Percentiles rank a stretch among this genome's conserved stretches.
Conservation (phyloP, 2,888 invertebrate species). For the Sinhomidia bicolor region DNA sequence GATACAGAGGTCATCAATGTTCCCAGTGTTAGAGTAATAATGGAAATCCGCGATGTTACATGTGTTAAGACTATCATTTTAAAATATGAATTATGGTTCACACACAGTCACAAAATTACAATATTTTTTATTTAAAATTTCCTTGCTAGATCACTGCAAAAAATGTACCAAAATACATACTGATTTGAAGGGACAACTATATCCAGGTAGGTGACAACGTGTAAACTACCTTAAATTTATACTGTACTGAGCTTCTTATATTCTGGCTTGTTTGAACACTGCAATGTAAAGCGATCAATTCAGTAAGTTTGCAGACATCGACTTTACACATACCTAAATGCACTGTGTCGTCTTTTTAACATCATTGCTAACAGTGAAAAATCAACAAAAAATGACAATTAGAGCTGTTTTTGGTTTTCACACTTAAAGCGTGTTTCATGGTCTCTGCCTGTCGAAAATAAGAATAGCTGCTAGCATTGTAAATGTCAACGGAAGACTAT, state of each 20-base stretch:
- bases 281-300: too few relatives aligned
- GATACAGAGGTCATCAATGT: background rate
- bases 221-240: background rate
- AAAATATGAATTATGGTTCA: background rate
- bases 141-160: background rate
- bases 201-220: background rate
- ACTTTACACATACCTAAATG: background rate
- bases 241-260: background rate
- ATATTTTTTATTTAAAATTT: too few relatives aligned
- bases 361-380: background rate
- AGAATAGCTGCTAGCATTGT: background rate
- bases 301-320: too few relatives aligned
- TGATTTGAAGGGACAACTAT: background rate
- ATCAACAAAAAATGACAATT: background rate
- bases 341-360: too few relatives aligned
- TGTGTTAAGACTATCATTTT: slow-evolving; percentile 21
- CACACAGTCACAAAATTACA: too few relatives aligned
- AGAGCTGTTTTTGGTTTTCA: background rate
- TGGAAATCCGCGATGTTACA: background rate
- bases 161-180: background rate
- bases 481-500: background rate
- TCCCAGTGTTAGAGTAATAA: background rate
- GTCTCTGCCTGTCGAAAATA: background rate
- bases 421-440: slow-evolving; percentile 20
- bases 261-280: background rate